These are phyloP conservation scores for Drosophila seguyi DNA, from an alignment of 1,140 invertebrate species.

Conservation along the genomic window DNA sequence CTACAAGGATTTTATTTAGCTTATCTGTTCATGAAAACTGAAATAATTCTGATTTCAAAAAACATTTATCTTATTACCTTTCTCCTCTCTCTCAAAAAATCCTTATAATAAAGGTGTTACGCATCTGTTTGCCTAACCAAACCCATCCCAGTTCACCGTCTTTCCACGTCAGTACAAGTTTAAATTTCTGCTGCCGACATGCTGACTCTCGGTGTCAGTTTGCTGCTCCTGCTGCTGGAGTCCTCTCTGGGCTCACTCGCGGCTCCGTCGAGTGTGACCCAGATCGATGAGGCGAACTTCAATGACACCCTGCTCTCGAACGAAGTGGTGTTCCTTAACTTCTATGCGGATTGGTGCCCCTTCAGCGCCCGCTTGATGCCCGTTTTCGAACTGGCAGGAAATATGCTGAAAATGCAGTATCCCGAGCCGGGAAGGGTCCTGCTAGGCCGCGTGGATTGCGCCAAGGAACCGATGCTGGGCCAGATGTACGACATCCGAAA, in stretches of 20 bases:
- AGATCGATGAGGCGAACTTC: conserved; percentile 44
- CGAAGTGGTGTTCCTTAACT: conserved; percentile 61
- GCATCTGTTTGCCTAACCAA: neutral
- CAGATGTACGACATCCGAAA: conserved; percentile 46
- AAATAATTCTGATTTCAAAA: neutral
- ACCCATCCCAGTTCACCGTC: neutral
- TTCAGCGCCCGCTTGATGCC: conserved; percentile 47
- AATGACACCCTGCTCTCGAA: conserved; percentile 30
- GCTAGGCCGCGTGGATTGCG: conserved; percentile 54
- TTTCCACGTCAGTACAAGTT: neutral
- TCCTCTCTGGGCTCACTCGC: neutral
- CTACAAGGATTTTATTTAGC: no score
- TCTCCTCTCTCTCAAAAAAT: neutral
- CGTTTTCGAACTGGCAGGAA: conserved; percentile 52
- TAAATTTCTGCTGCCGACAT: conserved; percentile 14
- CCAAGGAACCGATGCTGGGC: conserved; percentile 18
- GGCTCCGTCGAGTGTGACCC: conserved; percentile 19
- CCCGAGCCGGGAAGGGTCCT: conserved; percentile 18
- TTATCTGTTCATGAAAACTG: neutral
- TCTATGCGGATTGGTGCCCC: conserved; percentile 67
- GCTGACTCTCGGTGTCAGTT: conserved; percentile 11
- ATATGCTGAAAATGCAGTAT: conserved; percentile 16
- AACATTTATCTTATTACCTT: neutral
- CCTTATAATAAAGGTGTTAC: neutral
- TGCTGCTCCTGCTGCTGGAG: conserved; percentile 6